Conservation (phyloP, 2,113 vertebrate species). For the Oxygymnocypris stewartii region DNA sequence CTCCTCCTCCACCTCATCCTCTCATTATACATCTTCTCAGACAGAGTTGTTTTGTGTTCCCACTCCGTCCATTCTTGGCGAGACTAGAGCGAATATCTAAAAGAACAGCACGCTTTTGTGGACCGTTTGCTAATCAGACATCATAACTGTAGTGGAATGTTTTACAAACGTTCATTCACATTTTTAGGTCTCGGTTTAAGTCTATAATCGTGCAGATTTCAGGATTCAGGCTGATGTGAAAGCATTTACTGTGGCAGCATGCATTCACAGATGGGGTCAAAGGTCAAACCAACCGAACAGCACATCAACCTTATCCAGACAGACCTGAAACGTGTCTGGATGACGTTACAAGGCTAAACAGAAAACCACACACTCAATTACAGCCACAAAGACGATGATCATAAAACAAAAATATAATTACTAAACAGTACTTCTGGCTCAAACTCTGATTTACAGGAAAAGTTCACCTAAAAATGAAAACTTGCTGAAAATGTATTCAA, state of each 20-base stretch:
- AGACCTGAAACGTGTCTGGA: neutral
- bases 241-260: neutral
- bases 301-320: neutral
- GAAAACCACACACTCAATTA: neutral
- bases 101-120: conserved; percentile 8
- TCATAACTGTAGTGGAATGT: neutral
- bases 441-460: neutral
- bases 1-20: neutral
- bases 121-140: neutral
- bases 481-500: too few relatives aligned
- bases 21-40: neutral
- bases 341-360: neutral
- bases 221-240: neutral
- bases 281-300: neutral
- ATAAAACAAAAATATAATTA: neutral
- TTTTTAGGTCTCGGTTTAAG: neutral
- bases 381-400: neutral
- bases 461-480: too few relatives aligned
- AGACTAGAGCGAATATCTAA: neutral
- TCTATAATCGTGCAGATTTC: neutral
- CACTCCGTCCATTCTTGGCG: neutral
- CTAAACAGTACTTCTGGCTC: neutral
- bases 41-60: conserved; percentile 23
- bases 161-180: neutral
- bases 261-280: conserved; percentile 2